Evolutionary conservation across 64 coral and sea anemone genomes (phyloP), one percentile per base, ranked within the genome.

Genomic region (Stichodactyla helianthus): DNA sequence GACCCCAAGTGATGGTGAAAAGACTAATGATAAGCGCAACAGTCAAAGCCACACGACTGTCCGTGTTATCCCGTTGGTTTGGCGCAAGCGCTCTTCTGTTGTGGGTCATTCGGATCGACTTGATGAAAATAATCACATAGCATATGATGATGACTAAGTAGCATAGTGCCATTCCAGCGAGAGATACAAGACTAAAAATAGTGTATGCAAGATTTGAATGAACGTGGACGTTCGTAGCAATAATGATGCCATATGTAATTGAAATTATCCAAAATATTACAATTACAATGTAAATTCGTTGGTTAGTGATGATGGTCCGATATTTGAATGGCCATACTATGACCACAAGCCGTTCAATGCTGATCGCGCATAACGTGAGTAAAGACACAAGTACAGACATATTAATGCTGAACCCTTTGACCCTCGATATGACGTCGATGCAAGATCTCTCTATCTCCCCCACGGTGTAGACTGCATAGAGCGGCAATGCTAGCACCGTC

Each of bases 1-100:
- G 88, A 31, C 55, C 57, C 92, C 92, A 93, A 54, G 86, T 89
- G 53, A 93, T 16, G 14, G 88, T 90, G 44, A 93, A 93, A 86
- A 87, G 19, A 19, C 92, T 84, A 2, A 93, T 93, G 5, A 93
- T 87, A 22, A 93, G 77, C 27, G 82, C 92, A 61, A 93, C 79
- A 82, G 92, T 93, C 68, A 82, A 82, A 17, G 92, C 92, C n/a
- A 93, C 58, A 56, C 68, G 35, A 8, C 82, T 93, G 50, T 93
- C 92, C 19, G 62, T 54, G 14, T 53, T 22, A 6, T 51, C 26
- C 16, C 54, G 71, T 59, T 82, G 84, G 52, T 55, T 20, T 14
- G 55, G 23, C 81, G 88, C 87, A 86, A 93, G 92, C 10, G 55
- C 71, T 74, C 62, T 59, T 79, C 59, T 59, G 27, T 87, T 77